Percentiles rank a stretch among this genome's conserved stretches.
Evolutionary conservation across 2,797 vertebrate genomes (phyloP).

Genomic region (Botia kubotai): DNA sequence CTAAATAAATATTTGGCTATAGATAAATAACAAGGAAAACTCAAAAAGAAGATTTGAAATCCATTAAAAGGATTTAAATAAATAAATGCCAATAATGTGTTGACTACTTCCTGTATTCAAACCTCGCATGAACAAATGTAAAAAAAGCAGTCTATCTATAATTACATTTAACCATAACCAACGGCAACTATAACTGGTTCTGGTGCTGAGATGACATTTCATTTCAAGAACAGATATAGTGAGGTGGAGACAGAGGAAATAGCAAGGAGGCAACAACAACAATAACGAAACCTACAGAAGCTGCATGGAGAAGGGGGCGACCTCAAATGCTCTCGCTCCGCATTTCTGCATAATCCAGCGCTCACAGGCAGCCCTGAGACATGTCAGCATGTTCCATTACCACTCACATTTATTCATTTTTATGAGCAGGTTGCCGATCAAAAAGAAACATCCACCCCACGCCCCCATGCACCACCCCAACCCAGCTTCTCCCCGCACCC

Average conservation of each 20-base stretch:
- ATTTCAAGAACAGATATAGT: constrained; percentile 32
- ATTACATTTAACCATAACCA: constrained; percentile 47
- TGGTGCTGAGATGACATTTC: constrained; percentile 56
- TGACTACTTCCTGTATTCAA: background rate
- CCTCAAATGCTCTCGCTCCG: constrained; percentile 58
- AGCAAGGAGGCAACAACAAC: constrained; percentile 22
- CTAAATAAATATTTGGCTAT: too few relatives aligned
- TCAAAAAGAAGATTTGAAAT: too few relatives aligned
- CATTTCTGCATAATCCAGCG: constrained; percentile 66
- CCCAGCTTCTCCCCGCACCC: constrained; percentile 28
- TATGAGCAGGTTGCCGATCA: constrained; percentile 70
- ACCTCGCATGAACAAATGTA: constrained; percentile 12
- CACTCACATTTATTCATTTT: constrained; percentile 69
- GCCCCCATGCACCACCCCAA: constrained; percentile 23
- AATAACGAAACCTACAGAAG: constrained; percentile 46
- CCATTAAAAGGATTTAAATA: too few relatives aligned
- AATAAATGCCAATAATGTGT: background rate
- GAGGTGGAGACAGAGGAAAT: constrained; percentile 6
- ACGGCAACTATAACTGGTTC: constrained; percentile 50
- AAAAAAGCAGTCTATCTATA: constrained; percentile 41
- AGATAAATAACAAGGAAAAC: too few relatives aligned
- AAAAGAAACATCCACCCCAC: constrained; percentile 47
- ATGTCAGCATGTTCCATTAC: constrained; percentile 71
- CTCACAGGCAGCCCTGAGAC: constrained; percentile 60
- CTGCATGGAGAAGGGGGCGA: constrained; percentile 42